Evolutionary conservation across 2,888 invertebrate species (phyloP).

Genomic region (Metopia argyrocephala): DNA sequence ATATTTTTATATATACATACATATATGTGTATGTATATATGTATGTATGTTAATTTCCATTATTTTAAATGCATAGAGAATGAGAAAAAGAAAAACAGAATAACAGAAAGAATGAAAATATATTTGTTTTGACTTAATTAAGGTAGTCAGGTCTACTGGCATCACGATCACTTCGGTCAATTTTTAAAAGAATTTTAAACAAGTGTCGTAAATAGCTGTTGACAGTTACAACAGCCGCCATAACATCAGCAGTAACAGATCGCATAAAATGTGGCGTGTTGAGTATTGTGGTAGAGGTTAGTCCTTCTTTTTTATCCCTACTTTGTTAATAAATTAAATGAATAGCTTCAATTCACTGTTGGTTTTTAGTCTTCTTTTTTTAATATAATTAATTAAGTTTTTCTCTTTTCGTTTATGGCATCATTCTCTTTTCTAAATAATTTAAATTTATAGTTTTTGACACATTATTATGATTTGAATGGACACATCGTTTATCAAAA

Average conservation of each 20-base stretch:
- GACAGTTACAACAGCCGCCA: neutral
- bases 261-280: neutral
- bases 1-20: too few species aligned
- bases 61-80: conserved; percentile 12
- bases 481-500: conserved; percentile 43
- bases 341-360: neutral
- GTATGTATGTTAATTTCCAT: conserved; percentile 41
- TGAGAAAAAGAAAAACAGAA: neutral
- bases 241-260: neutral
- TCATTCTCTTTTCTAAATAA: conserved; percentile 69
- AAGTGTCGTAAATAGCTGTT: conserved; percentile 38
- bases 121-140: conserved; percentile 53
- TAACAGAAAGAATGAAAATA: neutral
- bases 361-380: conserved; percentile 7
- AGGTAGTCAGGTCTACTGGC: conserved; percentile 48
- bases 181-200: conserved; percentile 41
- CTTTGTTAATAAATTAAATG: too few species aligned
- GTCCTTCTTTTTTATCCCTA: conserved; percentile 30
- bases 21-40: too few species aligned
- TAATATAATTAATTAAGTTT: conserved; percentile 42
- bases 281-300: neutral
- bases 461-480: conserved; percentile 71
- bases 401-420: conserved; percentile 11
- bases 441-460: conserved; percentile 74
- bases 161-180: conserved; percentile 35